Evolutionary conservation across 2,113 vertebrate genomes (phyloP).

Genomic region (Todiramphus chloris): DNA sequence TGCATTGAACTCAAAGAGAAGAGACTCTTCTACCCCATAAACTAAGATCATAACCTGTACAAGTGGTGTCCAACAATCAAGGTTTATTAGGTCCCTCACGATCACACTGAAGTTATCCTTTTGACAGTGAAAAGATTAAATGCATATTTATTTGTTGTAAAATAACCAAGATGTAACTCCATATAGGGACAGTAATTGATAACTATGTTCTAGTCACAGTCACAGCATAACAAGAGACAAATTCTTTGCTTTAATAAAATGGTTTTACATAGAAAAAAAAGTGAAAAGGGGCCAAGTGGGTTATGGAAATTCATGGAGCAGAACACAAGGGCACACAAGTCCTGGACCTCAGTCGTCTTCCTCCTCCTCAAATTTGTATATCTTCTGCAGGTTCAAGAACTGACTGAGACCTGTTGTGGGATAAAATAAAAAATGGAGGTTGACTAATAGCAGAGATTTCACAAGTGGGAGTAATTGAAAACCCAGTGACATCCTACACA

Average conservation of each 20-base stretch:
- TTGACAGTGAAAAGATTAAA: background rate
- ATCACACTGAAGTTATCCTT: background rate
- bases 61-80: background rate
- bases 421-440: background rate
- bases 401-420: background rate
- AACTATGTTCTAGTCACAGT: background rate
- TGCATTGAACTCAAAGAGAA: background rate
- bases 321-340: background rate
- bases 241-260: background rate
- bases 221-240: background rate
- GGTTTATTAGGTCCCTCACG: background rate
- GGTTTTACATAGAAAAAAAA: accelerated
- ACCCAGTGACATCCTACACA: background rate
- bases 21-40: background rate
- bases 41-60: background rate
- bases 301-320: background rate
- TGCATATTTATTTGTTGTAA: background rate
- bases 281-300: background rate
- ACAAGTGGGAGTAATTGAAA: background rate
- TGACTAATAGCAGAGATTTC: background rate
- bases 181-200: background rate
- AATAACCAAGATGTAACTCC: background rate
- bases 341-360: background rate
- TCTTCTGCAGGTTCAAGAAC: background rate
- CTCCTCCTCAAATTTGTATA: background rate